These are phyloP conservation scores for Pandemis heparana DNA, from an alignment of 2,888 invertebrate genomes.

Conservation along the genomic window DNA sequence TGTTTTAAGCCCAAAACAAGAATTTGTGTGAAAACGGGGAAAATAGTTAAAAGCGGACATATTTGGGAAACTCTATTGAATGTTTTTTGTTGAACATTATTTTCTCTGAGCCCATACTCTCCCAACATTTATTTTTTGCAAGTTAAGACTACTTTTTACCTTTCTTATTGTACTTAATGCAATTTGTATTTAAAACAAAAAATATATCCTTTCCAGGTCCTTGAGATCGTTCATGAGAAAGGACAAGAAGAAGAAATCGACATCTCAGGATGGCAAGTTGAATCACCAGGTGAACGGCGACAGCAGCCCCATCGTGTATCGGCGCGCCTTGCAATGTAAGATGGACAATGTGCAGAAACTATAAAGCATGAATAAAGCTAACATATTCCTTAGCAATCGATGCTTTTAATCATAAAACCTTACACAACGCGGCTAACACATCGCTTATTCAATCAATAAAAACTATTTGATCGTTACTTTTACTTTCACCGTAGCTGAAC, in stretches of 20 bases:
- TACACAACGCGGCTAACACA: neutral
- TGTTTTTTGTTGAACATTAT: too few species aligned
- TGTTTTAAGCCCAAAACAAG: too few species aligned
- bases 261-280: conserved; percentile 52
- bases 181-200: neutral
- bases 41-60: too few species aligned
- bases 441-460: neutral
- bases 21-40: too few species aligned
- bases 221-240: conserved; percentile 82
- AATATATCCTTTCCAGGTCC: conserved; percentile 71
- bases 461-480: neutral
- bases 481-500: neutral
- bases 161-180: too few species aligned
- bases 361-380: conserved; percentile 25
- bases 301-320: conserved; percentile 72
- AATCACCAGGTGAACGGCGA: conserved; percentile 67
- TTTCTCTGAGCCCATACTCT: neutral
- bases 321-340: conserved; percentile 79
- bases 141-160: neutral
- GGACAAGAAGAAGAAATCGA: conserved; percentile 69
- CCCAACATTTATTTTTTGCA: neutral
- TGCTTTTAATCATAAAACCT: conserved; percentile 15
- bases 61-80: too few species aligned
- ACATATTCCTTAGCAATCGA: neutral
- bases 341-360: conserved; percentile 39